Evolutionary conservation across 2,113 vertebrate species (phyloP), one percentile per base, ranked within the genome.

Genomic region (Hydropotes inermis): DNA sequence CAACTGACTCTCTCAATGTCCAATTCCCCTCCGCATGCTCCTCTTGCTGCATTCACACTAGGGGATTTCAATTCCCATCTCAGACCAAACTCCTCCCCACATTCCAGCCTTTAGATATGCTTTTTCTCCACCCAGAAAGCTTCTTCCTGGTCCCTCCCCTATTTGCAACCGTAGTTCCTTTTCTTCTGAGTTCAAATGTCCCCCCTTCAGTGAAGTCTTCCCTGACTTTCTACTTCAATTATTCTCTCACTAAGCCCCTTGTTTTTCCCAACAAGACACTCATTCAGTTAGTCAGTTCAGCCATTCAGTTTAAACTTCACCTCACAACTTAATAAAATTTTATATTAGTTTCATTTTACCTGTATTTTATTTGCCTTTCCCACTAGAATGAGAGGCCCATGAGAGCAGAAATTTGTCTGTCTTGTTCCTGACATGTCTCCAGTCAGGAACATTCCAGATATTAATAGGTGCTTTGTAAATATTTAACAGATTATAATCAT

Each of bases 401-500:
- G 7, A 76, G 16, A 21, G 14, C 76, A 85, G 54, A 83, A 45
- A 88, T 39, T 28, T 79, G 6, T 45, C 84, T 89, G 36, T 33
- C 30, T 82, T 14, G 10, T 27, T 67, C 74, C 5, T 76, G 47
- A 52, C 12, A 17, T 39, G 78, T 55, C 9, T 25, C 3, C 7
- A n/a, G 50, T 17, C 60, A 67, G 94, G n/a, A 85, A 82, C 8
- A 25, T 30, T 76, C 30, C 14, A 19, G 5, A 33, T 89, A 57
- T 55, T n/a, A n/a, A n/a, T 33, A 94, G 17, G 45, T 89, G 9
- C 55, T 64, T 50, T 23, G 4, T 70, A 50, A 54, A 52, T 54
- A 97, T 81, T 92, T 89, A 39, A 15, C 74, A 52, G 19, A 64
- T 79, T 90, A 57, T 50, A 86, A 83, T 82, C 28, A 60, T 52